phyloP scores from a whole-genome alignment of 2,113 vertebrate genomes.

The Perccottus glenii region DNA sequence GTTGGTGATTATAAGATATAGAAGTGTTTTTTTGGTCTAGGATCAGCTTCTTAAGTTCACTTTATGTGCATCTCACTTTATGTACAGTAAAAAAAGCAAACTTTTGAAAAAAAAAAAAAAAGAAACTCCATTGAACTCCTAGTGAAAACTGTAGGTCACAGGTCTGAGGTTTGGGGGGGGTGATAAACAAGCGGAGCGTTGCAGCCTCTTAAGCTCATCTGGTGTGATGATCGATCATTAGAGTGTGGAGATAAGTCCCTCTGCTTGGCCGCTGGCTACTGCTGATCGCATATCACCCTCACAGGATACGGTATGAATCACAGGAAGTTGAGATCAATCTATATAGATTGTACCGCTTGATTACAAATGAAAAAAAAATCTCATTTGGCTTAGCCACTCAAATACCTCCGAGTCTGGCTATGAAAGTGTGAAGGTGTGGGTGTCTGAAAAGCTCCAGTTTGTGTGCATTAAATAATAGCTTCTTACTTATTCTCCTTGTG shows the following conservation, averaged over 20 bases:
- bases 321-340: constrained; percentile 80
- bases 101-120: constrained; percentile 10
- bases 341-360: constrained; percentile 75
- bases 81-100: constrained; percentile 4
- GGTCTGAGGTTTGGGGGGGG: constrained; percentile 51
- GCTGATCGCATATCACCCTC: constrained; percentile 73
- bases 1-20: not conserved
- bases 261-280: constrained; percentile 70
- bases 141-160: constrained; percentile 10
- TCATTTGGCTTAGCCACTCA: constrained; percentile 67
- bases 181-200: constrained; percentile 71
- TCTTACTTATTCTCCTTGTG: constrained; percentile 45
- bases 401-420: constrained; percentile 45
- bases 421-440: constrained; percentile 31
- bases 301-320: constrained; percentile 77
- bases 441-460: not conserved
- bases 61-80: constrained; percentile 2
- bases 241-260: constrained; percentile 74
- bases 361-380: constrained; percentile 69
- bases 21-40: not conserved
- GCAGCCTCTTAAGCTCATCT: constrained; percentile 70
- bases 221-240: constrained; percentile 77
- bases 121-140: not conserved
- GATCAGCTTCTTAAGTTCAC: too few species aligned
- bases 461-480: constrained; percentile 43